Evolutionary conservation across 1,140 invertebrate species (phyloP).

Genomic region (Pemphigus obesinymphae): DNA sequence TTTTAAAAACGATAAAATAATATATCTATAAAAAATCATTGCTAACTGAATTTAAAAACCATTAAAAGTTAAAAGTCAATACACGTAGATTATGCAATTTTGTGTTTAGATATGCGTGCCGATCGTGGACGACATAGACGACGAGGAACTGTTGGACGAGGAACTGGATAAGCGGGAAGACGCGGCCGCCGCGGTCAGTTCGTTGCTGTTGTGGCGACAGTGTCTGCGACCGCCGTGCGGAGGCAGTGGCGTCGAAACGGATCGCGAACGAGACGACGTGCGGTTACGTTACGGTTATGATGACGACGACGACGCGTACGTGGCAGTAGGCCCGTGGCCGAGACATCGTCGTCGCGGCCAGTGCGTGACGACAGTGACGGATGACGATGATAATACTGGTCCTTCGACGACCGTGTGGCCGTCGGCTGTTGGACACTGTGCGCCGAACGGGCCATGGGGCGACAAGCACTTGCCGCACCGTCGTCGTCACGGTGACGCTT

Average conservation of each 20-base stretch:
- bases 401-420: not conserved
- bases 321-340: not conserved
- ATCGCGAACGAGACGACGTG: not conserved
- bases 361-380: not conserved
- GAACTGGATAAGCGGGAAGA: not conserved
- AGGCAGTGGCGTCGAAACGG: not conserved
- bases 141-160: not conserved
- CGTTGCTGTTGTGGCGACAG: not conserved
- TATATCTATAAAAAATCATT: too few species aligned
- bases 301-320: not conserved
- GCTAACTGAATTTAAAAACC: too few species aligned
- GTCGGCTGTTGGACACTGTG: not conserved
- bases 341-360: not conserved
- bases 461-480: not conserved
- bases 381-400: not conserved
- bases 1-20: too few species aligned
- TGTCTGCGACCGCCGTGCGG: conserved; percentile 6
- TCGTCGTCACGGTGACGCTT: not conserved
- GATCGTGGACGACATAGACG: not conserved
- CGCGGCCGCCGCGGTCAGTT: not conserved
- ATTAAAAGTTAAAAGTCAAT: too few species aligned
- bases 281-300: not conserved
- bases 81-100: too few species aligned
- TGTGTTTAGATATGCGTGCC: not conserved
- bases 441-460: not conserved